These are phyloP conservation scores for Spheniscus humboldti DNA, from an alignment of 2,797 vertebrate species.

Conservation along the genomic window DNA sequence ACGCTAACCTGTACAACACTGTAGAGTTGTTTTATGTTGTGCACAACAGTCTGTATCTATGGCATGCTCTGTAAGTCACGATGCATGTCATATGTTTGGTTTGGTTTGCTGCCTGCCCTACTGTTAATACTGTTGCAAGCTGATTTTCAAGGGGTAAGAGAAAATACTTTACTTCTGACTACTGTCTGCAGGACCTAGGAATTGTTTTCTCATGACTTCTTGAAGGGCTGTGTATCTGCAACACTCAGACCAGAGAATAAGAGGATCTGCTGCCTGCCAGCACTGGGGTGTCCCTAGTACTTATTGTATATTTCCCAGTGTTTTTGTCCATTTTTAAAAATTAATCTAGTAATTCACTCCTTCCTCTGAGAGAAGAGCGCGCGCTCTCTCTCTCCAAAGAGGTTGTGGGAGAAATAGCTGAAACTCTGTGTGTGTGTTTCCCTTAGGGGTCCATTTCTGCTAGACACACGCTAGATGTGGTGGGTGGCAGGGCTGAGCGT, in stretches of 20 bases:
- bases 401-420: background rate
- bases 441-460: background rate
- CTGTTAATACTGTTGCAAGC: background rate
- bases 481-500: background rate
- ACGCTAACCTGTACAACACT: background rate
- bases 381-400: background rate
- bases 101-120: slow-evolving; percentile 15
- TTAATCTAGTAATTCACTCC: background rate
- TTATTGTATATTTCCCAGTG: background rate
- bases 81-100: background rate
- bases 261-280: background rate
- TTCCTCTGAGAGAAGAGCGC: background rate
- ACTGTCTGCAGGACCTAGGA: background rate
- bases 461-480: background rate
- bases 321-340: background rate
- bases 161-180: background rate
- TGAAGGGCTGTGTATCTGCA: background rate
- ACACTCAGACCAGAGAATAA: background rate
- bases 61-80: background rate
- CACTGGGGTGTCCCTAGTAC: background rate
- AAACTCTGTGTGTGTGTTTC: background rate
- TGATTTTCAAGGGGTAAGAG: background rate
- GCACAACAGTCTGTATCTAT: background rate
- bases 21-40: background rate
- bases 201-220: background rate